Evolutionary conservation across 2,113 vertebrate species (phyloP).

Genomic region (Rallus limicola): DNA sequence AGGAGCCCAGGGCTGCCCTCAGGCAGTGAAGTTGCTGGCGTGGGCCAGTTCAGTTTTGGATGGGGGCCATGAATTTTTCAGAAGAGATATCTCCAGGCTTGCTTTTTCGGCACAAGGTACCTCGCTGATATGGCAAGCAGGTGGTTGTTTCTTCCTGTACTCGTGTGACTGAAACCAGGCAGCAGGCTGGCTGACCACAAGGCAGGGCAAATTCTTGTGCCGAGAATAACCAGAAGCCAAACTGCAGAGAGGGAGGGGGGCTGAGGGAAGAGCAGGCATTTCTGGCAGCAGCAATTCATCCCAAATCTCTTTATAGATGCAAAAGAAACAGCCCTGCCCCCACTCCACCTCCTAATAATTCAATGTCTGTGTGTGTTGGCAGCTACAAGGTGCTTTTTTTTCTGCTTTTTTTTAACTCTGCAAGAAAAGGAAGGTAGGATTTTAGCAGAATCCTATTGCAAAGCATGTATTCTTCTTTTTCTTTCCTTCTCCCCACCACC

Average conservation of each 20-base stretch:
- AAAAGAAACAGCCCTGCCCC: neutral
- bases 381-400: neutral
- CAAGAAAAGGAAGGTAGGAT: conserved; percentile 29
- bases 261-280: neutral
- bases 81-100: neutral
- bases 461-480: neutral
- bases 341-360: neutral
- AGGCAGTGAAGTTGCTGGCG: fast-evolving
- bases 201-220: neutral
- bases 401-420: neutral
- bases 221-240: neutral
- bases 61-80: fast-evolving
- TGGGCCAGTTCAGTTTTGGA: fast-evolving
- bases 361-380: neutral
- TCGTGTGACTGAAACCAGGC: fast-evolving
- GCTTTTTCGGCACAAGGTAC: neutral
- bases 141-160: neutral
- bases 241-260: neutral
- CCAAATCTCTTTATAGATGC: neutral
- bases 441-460: conserved; percentile 26
- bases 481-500: neutral
- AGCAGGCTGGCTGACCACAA: neutral
- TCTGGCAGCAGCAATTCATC: neutral
- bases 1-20: neutral
- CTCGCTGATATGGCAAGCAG: neutral